Evolutionary conservation across 1,140 invertebrate genomes (phyloP).

Genomic region (Drosophila obscura): DNA sequence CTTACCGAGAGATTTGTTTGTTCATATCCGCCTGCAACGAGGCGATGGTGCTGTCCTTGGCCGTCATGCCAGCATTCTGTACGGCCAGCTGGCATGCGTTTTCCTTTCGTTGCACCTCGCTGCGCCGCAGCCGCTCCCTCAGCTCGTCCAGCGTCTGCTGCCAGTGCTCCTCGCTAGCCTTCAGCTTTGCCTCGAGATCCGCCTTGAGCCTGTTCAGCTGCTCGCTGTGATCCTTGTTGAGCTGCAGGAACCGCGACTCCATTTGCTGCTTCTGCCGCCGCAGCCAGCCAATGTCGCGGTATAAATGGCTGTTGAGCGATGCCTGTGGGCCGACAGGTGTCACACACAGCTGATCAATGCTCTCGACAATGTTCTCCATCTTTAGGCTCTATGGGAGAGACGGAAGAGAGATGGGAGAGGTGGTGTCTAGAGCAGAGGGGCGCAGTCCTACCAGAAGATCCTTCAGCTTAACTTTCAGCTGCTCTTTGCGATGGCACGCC

Average conservation of each 20-base stretch:
- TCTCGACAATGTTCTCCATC: neutral
- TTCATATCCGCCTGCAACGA: neutral
- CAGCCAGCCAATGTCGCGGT: slow-evolving; percentile 5
- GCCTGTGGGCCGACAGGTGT: neutral
- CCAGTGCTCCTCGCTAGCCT: neutral
- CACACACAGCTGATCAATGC: slow-evolving; percentile 10
- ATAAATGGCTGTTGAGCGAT: neutral
- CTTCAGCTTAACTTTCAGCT: neutral
- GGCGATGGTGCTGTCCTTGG: neutral
- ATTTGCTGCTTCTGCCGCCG: slow-evolving; percentile 1
- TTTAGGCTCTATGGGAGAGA: neutral
- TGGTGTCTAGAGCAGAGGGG: neutral
- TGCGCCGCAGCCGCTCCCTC: neutral
- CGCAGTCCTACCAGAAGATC: slow-evolving; percentile 13
- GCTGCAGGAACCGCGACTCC: neutral
- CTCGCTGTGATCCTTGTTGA: neutral
- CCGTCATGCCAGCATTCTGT: neutral
- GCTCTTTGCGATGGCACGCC: neutral
- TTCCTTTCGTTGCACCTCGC: slow-evolving; percentile 1
- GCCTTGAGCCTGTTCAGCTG: neutral
- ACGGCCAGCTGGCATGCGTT: slow-evolving; percentile 2
- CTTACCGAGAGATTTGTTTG: slow-evolving; percentile 22
- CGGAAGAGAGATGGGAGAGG: too few species aligned
- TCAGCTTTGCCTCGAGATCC: neutral
- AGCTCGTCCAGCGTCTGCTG: slow-evolving; percentile 12